Evolutionary conservation across 2,888 invertebrate genomes (phyloP).

Genomic region (Melipona beecheii): DNA sequence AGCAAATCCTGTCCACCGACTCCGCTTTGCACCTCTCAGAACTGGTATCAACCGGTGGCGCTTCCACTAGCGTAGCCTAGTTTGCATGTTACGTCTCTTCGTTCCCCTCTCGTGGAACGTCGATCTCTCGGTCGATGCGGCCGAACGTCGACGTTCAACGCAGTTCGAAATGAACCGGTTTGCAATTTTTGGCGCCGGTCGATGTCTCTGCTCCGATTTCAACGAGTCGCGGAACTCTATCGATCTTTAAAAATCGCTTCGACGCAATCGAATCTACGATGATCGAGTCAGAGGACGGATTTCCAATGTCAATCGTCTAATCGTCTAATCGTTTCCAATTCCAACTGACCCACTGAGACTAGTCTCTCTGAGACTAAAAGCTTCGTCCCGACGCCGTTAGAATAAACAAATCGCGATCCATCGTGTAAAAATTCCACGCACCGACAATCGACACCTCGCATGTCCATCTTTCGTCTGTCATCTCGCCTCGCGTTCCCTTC

Average conservation of each 20-base stretch:
- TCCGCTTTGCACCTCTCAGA: not conserved
- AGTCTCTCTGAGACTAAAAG: not conserved
- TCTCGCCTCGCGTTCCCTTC: not conserved
- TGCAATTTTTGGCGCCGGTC: slow-evolving; percentile 64
- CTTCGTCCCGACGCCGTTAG: not conserved
- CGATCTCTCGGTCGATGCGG: slow-evolving; percentile 2
- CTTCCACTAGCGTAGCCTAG: not conserved
- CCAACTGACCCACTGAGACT: slow-evolving; percentile 19
- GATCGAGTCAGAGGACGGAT: not conserved
- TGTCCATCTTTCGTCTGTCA: not conserved
- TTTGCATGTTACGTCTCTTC: slow-evolving; percentile 13
- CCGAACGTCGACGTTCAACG: slow-evolving; percentile 17
- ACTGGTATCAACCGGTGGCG: not conserved
- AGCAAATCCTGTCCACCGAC: not conserved
- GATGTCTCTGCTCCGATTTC: slow-evolving; percentile 56
- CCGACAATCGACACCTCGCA: slow-evolving; percentile 32
- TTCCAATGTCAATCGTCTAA: slow-evolving; percentile 6
- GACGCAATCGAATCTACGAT: not conserved
- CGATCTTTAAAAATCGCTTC: not conserved
- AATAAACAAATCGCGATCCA: slow-evolving; percentile 37
- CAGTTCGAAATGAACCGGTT: slow-evolving; percentile 65
- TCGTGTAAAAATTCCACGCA: slow-evolving; percentile 30
- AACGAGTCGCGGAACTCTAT: not conserved
- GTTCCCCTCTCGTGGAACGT: not conserved
- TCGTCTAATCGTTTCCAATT: slow-evolving; percentile 20